Conservation (phyloP, 2,113 vertebrate species). For the Aplodontia rufa region DNA sequence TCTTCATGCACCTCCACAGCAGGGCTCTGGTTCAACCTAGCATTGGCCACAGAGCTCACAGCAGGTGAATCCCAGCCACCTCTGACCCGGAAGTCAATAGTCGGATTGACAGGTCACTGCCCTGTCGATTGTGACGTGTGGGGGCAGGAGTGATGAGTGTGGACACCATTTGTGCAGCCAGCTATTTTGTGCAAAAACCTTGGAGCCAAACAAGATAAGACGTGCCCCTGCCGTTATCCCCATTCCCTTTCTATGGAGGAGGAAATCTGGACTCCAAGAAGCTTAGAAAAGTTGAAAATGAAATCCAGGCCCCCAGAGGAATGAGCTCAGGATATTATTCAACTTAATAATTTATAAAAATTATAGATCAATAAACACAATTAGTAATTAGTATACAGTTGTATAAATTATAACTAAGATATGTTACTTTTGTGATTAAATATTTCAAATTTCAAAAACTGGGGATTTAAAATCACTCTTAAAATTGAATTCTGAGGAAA, state of each 20-base stretch:
- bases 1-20: not conserved
- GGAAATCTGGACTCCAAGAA: not conserved
- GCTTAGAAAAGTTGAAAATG: not conserved
- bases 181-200: not conserved
- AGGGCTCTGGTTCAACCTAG: not conserved
- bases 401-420: not conserved
- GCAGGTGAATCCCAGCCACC: not conserved
- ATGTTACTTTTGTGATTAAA: not conserved
- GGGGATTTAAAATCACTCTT: not conserved
- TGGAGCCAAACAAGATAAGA: not conserved
- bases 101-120: not conserved
- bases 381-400: not conserved
- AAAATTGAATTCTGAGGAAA: not conserved
- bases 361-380: not conserved
- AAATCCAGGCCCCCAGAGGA: not conserved
- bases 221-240: not conserved
- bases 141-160: not conserved
- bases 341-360: not conserved
- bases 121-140: not conserved
- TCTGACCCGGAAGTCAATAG: not conserved
- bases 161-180: not conserved
- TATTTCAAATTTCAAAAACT: not conserved
- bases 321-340: not conserved
- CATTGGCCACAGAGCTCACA: not conserved
- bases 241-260: not conserved